Evolutionary conservation across 2,888 invertebrate species (phyloP).

Genomic region (Dicyrtoma fusca): DNA sequence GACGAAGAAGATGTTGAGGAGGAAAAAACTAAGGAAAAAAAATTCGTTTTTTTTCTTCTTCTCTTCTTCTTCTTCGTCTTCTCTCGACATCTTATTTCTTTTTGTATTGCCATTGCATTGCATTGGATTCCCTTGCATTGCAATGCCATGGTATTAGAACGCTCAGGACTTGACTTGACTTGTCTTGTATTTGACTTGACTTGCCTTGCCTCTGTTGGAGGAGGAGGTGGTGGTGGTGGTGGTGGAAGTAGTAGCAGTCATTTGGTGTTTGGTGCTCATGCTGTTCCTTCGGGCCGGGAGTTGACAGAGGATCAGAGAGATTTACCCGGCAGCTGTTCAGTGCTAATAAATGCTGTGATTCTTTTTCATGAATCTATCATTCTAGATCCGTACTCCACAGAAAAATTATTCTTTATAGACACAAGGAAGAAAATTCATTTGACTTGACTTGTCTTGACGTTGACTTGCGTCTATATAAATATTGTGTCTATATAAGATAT

Average conservation of each 20-base stretch:
- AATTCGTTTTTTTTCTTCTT: conserved; percentile 1
- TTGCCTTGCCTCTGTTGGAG: no score
- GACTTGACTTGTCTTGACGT: no score
- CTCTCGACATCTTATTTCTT: conserved; percentile 11
- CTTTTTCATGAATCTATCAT: conserved; percentile 25
- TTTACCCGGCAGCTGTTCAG: conserved; percentile 34
- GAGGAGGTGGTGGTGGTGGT: neutral
- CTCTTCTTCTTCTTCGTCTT: neutral
- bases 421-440: neutral
- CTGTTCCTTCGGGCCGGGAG: conserved; percentile 27
- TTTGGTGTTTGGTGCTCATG: conserved; percentile 5
- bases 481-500: no score
- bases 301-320: conserved; percentile 22
- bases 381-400: neutral
- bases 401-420: conserved; percentile 26
- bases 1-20: neutral
- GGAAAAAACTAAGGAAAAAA: neutral
- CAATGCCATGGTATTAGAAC: neutral
- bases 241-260: neutral
- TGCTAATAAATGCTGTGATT: conserved; percentile 34
- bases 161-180: no score
- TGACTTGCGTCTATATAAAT: no score
- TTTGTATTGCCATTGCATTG: neutral
- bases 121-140: neutral
- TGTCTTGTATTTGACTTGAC: no score